Conservation (phyloP, 2,888 invertebrate species). For the Clunio marinus region DNA sequence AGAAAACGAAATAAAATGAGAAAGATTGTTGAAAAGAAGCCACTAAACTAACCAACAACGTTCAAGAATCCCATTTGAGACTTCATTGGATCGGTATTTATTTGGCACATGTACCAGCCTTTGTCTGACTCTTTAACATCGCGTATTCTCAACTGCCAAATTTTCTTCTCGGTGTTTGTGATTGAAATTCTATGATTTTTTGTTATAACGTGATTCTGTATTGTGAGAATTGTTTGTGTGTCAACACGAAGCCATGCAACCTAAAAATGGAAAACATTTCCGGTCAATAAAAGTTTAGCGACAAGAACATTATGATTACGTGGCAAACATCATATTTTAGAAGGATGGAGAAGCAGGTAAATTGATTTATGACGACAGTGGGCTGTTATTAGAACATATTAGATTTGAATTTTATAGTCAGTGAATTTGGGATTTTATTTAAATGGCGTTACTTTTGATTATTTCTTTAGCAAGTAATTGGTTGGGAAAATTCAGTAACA, state of each 20-base stretch:
- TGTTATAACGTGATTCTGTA: slow-evolving; percentile 85
- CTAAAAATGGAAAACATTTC: slow-evolving; percentile 50
- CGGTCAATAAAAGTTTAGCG: slow-evolving; percentile 10
- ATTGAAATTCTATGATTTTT: slow-evolving; percentile 81
- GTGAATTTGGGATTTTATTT: not conserved
- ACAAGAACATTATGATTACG: slow-evolving; percentile 21
- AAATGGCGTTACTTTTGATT: not conserved
- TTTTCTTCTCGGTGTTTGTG: slow-evolving; percentile 77
- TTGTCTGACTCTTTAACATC: slow-evolving; percentile 79
- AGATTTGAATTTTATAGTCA: slow-evolving; percentile 16
- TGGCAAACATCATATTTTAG: slow-evolving; percentile 19
- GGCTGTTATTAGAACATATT: slow-evolving; percentile 31
- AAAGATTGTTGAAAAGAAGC: not conserved
- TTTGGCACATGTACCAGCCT: slow-evolving; percentile 85
- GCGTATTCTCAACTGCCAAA: slow-evolving; percentile 82
- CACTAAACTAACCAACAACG: slow-evolving; percentile 68
- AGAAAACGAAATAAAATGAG: not conserved
- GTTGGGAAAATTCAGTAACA: not conserved
- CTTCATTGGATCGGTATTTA: slow-evolving; percentile 90
- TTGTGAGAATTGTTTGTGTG: slow-evolving; percentile 86
- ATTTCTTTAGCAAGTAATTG: not conserved
- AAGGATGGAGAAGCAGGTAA: not conserved
- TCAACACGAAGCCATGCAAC: slow-evolving; percentile 86
- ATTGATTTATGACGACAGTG: slow-evolving; percentile 28
- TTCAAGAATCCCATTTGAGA: slow-evolving; percentile 78